Conservation (phyloP, 2,888 invertebrate genomes). For the Teleiodes luculella region DNA sequence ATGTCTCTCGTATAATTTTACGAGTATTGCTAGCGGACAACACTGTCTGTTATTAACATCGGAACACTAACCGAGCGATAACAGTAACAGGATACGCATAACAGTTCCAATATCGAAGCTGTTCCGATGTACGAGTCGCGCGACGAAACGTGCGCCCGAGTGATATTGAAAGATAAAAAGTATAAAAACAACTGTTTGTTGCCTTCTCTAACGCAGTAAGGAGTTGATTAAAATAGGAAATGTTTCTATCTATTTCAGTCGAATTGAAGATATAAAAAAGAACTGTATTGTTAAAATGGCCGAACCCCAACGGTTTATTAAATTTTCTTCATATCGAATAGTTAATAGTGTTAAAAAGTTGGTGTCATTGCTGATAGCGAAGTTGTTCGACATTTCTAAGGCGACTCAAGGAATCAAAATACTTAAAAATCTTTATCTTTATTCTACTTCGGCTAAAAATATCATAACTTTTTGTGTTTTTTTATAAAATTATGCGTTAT, state of each 20-base stretch:
- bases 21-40: slow-evolving; percentile 11
- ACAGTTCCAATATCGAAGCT: slow-evolving; percentile 32
- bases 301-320: no score
- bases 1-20: slow-evolving; percentile 27
- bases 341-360: no score
- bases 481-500: no score
- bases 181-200: not conserved
- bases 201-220: not conserved
- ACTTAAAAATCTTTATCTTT: no score
- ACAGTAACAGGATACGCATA: slow-evolving; percentile 41
- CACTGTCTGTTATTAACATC: slow-evolving; percentile 33
- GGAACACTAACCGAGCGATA: slow-evolving; percentile 43
- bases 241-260: not conserved
- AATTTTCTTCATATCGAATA: no score
- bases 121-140: slow-evolving; percentile 12
- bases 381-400: no score
- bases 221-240: slow-evolving; percentile 4
- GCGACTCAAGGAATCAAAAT: no score
- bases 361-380: no score
- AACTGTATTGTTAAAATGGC: not conserved
- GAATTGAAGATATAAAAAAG: not conserved
- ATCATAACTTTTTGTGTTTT: no score
- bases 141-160: not conserved
- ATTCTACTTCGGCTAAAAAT: no score
- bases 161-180: slow-evolving; percentile 7